phyloP scores from a whole-genome alignment of 1,140 invertebrate genomes.

The Cyclargus thomasi region DNA sequence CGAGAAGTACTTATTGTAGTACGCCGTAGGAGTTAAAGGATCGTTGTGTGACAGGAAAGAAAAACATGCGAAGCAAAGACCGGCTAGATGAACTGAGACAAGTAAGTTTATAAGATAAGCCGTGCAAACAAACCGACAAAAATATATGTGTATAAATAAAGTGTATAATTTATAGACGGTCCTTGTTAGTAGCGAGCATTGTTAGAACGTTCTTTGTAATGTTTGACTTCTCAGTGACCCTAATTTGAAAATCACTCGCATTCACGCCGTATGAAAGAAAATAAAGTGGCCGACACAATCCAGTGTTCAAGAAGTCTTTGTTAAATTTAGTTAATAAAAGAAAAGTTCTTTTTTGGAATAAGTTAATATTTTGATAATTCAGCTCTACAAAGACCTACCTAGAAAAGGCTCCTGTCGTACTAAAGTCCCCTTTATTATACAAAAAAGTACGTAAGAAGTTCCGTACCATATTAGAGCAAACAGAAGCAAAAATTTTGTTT shows the following conservation, averaged over 20 bases:
- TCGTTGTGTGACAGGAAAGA: background rate
- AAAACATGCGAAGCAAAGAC: conserved; percentile 47
- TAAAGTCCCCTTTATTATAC: no score
- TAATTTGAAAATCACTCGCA: conserved; percentile 8
- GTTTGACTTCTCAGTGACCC: conserved; percentile 11
- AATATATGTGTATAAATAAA: background rate
- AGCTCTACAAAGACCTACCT: no score
- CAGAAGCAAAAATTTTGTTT: no score
- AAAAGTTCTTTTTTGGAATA: background rate
- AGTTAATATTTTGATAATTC: no score
- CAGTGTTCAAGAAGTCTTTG: background rate
- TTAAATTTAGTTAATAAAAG: background rate
- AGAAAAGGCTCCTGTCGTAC: no score
- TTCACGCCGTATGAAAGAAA: conserved; percentile 3
- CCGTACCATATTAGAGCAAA: no score
- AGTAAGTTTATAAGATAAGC: conserved; percentile 33
- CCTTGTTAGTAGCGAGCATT: background rate
- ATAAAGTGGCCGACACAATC: conserved; percentile 1
- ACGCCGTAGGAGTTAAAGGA: background rate
- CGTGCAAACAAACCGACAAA: background rate
- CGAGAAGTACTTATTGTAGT: background rate
- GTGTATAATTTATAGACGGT: background rate
- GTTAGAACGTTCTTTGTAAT: background rate
- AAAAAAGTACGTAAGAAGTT: no score
- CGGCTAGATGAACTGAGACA: conserved; percentile 49